Percentiles rank a stretch among this genome's conserved stretches.
Evolutionary conservation across 2,888 invertebrate genomes (phyloP).

Genomic region (Metalampra italica): DNA sequence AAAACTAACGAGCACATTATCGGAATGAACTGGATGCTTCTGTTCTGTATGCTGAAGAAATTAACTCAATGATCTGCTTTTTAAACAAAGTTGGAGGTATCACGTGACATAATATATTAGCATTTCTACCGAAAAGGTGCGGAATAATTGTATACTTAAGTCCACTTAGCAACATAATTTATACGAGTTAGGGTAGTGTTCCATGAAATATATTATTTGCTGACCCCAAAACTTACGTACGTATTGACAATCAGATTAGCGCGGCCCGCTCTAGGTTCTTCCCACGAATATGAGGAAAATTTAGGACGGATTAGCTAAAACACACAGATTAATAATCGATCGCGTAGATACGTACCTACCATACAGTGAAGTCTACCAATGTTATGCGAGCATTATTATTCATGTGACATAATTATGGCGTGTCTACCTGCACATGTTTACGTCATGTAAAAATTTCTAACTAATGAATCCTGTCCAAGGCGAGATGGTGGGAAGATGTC

Average conservation of each 20-base stretch:
- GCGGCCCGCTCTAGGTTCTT: slow-evolving; percentile 11
- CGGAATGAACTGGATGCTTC: neutral
- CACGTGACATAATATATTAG: neutral
- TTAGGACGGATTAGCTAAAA: slow-evolving; percentile 4
- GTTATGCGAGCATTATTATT: neutral
- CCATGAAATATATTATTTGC: slow-evolving; percentile 12
- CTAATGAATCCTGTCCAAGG: slow-evolving; percentile 57
- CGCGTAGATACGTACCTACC: neutral
- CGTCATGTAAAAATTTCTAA: slow-evolving; percentile 47
- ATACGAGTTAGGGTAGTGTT: neutral
- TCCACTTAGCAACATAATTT: neutral
- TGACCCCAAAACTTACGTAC: slow-evolving; percentile 16
- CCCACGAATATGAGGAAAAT: slow-evolving; percentile 7
- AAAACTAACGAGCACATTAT: slow-evolving; percentile 12
- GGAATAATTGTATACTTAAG: neutral
- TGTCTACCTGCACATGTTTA: slow-evolving; percentile 31
- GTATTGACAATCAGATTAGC: slow-evolving; percentile 18
- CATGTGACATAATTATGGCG: neutral
- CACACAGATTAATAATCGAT: slow-evolving; percentile 9
- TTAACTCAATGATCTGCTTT: slow-evolving; percentile 1
- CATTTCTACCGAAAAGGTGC: neutral
- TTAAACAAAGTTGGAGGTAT: neutral
- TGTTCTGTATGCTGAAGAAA: neutral
- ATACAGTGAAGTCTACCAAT: neutral
- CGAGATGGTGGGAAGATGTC: slow-evolving; percentile 56